Evolutionary conservation across 2,113 vertebrate genomes (phyloP), one percentile per base, ranked within the genome.

Genomic region (Lasiurus borealis): DNA sequence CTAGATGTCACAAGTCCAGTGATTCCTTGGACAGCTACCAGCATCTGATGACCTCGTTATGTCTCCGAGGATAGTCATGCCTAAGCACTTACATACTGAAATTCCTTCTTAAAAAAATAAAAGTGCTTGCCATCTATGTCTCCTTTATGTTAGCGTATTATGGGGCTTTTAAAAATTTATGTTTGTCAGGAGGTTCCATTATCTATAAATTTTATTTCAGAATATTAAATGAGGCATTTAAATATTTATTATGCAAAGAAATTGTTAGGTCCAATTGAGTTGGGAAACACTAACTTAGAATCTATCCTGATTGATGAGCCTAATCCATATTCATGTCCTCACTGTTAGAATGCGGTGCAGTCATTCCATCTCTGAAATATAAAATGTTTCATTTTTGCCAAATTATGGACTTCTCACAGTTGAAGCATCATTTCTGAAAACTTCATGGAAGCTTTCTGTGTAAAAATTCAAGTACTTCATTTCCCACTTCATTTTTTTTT

Each of bases 231-330:
- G 52, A 66, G 6, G 29, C 10, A 46, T 82, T 93, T 73, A 84
- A 92, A 75, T 90, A 75, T 95, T 90, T 93, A 93, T 88, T 91
- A 92, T 90, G 94, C 95, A 62, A 92, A 87, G 68, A 29, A 16
- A 80, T 87, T 90, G 50, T 81, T 88, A 81, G 8, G 48, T 83
- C 62, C 21, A 18, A 78, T 23, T 44, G 25, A 87, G 44, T 48
- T 88, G 81, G 92, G 64, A 95, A 92, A 93, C 46, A 76, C 36
- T 90, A 95, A 91, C 23, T 87, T 84, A 75, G 48, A 90, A 80
- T 84, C 50, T 83, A 25, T 90, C 13, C 29, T 90, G 57, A 76
- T 25, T n/a, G 57, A 94, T 71, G 18, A 81, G 3, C 48, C 82
- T 84, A 69, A 90, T 57, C 4, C 76, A 64, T 90, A 85, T 85